These are phyloP conservation scores for Aporrectodea caliginosa DNA, from an alignment of 1,140 invertebrate genomes.

Conservation along the genomic window DNA sequence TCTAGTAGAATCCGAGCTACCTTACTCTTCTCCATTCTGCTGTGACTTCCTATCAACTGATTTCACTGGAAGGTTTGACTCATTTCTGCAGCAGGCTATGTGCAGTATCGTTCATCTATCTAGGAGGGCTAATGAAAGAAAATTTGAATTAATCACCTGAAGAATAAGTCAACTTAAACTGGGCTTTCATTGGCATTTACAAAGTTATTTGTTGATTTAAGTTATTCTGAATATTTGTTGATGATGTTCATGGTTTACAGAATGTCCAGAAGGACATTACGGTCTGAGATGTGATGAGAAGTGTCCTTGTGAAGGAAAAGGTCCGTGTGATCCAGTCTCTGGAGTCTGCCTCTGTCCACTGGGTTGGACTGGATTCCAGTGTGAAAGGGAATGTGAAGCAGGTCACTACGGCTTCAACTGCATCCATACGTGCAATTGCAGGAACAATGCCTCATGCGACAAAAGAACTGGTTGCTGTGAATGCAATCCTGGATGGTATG, in stretches of 20 bases:
- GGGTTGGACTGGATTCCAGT: slow-evolving; percentile 55
- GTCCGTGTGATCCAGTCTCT: slow-evolving; percentile 47
- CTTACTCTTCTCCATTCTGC: too few species aligned
- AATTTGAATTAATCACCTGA: slow-evolving; percentile 47
- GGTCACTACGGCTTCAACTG: slow-evolving; percentile 57
- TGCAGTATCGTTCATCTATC: slow-evolving; percentile 62
- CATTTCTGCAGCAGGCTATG: too few species aligned
- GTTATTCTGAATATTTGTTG: too few species aligned
- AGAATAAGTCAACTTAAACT: too few species aligned
- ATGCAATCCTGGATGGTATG: slow-evolving; percentile 7
- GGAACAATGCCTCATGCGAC: slow-evolving; percentile 45
- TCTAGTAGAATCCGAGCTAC: too few species aligned
- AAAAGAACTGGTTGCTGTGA: slow-evolving; percentile 22
- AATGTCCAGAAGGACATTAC: slow-evolving; percentile 53
- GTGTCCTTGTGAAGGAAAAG: slow-evolving; percentile 47
- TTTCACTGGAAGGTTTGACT: too few species aligned
- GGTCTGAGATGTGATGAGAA: slow-evolving; percentile 49
- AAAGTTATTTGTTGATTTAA: too few species aligned
- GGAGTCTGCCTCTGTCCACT: slow-evolving; percentile 56
- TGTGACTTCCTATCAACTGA: too few species aligned
- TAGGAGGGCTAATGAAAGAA: slow-evolving; percentile 68
- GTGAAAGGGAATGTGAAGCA: slow-evolving; percentile 44
- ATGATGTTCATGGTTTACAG: too few species aligned
- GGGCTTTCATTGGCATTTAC: too few species aligned
- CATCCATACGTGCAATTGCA: slow-evolving; percentile 55